Conservation (phyloP, 2,888 invertebrate genomes). For the Drosophila mulleri region DNA sequence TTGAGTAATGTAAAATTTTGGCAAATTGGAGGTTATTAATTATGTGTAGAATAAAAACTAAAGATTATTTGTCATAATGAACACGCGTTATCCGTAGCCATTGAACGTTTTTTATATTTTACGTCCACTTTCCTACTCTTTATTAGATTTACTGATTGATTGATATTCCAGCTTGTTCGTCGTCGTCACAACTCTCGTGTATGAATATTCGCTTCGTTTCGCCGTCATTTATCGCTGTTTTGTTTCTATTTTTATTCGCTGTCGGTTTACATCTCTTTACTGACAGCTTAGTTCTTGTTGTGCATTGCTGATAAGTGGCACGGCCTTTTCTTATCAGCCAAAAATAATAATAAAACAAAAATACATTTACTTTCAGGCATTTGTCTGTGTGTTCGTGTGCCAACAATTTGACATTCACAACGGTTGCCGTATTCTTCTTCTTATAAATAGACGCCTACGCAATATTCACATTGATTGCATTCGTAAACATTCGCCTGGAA, state of each 20-base stretch:
- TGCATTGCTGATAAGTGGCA: constrained; percentile 75
- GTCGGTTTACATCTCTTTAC: constrained; percentile 55
- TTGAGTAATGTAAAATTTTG: constrained; percentile 13
- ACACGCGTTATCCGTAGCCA: constrained; percentile 34
- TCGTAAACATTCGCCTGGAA: constrained; percentile 25
- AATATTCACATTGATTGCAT: constrained; percentile 1
- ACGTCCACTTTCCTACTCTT: constrained; percentile 57
- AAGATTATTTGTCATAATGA: constrained; percentile 22
- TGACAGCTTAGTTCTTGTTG: constrained; percentile 61
- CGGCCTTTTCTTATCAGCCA: constrained; percentile 68
- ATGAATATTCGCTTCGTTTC: constrained; percentile 41
- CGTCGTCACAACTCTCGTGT: constrained; percentile 42
- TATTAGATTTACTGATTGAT: constrained; percentile 67
- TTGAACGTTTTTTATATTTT: constrained; percentile 29
- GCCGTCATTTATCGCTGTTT: constrained; percentile 64
- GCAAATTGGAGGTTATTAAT: constrained; percentile 17
- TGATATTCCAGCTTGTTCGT: constrained; percentile 39
- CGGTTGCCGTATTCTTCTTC: constrained; percentile 16
- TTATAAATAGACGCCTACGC: constrained; percentile 13
- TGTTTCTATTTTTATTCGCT: constrained; percentile 72
- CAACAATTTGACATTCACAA: constrained; percentile 32
- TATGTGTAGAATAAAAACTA: constrained; percentile 9
- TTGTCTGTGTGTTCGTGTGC: not conserved
- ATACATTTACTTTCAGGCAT: constrained; percentile 34
- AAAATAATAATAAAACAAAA: constrained; percentile 51